A percentile compares a stretch with the other conserved stretches of the same genome.
These are phyloP conservation scores for Hyposoter dolosus DNA, from an alignment of 2,888 invertebrate genomes.

Conservation along the genomic window DNA sequence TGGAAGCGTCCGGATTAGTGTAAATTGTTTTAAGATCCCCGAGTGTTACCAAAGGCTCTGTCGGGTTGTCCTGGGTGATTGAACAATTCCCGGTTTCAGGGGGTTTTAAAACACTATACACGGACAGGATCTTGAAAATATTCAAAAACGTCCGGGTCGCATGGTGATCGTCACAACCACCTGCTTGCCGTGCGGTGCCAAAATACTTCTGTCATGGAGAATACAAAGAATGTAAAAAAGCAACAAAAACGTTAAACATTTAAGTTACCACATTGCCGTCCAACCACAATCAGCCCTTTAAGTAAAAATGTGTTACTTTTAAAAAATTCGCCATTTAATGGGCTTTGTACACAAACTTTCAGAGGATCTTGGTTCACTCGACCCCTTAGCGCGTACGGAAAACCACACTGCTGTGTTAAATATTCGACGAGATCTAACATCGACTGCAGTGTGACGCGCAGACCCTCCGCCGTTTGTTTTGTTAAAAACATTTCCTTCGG, in stretches of 20 bases:
- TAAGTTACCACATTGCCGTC: conserved; percentile 13
- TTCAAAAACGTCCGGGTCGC: conserved; percentile 49
- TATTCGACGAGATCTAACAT: conserved; percentile 66
- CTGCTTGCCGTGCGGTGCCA: conserved; percentile 68
- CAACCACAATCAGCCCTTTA: conserved; percentile 8
- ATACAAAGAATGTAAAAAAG: background rate
- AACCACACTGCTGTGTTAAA: conserved; percentile 58
- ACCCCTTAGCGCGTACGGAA: conserved; percentile 67
- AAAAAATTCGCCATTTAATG: conserved; percentile 1
- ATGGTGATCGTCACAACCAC: conserved; percentile 69
- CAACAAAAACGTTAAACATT: background rate
- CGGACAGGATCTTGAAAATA: conserved; percentile 40
- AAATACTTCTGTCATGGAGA: conserved; percentile 63
- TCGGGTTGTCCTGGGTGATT: background rate
- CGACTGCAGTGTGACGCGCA: conserved; percentile 68
- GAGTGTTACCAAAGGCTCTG: conserved; percentile 30
- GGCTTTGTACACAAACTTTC: conserved; percentile 54
- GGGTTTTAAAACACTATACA: conserved; percentile 33
- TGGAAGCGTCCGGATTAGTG: background rate
- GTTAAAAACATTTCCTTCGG: conserved; percentile 64
- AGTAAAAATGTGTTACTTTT: conserved; percentile 4
- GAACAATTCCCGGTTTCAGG: conserved; percentile 40
- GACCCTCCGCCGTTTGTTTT: conserved; percentile 69
- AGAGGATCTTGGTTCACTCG: conserved; percentile 72
- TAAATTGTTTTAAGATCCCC: conserved; percentile 40